Evolutionary conservation across 2,888 invertebrate species (phyloP).

Genomic region (Tuta absoluta): DNA sequence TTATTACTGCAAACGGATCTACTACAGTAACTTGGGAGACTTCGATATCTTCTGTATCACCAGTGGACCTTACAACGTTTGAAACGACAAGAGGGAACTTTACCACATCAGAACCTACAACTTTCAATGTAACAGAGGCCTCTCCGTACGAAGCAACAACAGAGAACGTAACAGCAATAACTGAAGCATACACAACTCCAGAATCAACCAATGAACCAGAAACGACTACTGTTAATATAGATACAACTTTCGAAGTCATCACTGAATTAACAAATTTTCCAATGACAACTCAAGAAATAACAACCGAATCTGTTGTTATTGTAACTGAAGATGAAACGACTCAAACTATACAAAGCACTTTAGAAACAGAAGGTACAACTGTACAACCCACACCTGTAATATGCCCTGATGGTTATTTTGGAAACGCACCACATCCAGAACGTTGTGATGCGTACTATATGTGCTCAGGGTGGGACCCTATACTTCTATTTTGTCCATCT

Average conservation of each 20-base stretch:
- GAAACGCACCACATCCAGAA: constrained; percentile 42
- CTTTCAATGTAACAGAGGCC: not conserved
- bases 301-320: not conserved
- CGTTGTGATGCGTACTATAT: constrained; percentile 41
- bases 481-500: constrained; percentile 36
- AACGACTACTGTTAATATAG: not conserved
- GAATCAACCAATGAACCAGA: not conserved
- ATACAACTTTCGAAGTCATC: not conserved
- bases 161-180: not conserved
- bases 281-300: not conserved
- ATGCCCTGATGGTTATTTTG: constrained; percentile 40
- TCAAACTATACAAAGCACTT: not conserved
- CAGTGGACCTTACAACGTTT: not conserved
- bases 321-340: not conserved
- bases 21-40: not conserved
- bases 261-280: not conserved
- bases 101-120: not conserved
- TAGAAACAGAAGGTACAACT: not conserved
- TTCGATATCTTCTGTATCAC: not conserved
- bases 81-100: not conserved
- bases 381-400: not conserved
- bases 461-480: constrained; percentile 35
- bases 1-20: not conserved
- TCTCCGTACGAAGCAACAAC: not conserved
- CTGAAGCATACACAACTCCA: not conserved